phyloP scores from a whole-genome alignment of 2,888 invertebrate genomes.

The Sisyra terminalis region DNA sequence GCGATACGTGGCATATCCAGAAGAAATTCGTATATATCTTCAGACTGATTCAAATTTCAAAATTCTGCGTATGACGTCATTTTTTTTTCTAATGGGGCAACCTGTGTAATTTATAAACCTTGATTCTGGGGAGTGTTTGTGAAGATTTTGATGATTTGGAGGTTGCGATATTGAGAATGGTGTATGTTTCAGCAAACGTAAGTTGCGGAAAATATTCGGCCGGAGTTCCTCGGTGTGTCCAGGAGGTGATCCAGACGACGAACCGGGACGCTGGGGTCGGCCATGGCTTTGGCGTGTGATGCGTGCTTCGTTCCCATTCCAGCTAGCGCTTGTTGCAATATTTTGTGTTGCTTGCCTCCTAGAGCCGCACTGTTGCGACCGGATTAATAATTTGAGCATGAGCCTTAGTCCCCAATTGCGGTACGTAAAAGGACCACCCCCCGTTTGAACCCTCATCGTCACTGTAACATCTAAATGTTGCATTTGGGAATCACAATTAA shows the following conservation, averaged over 20 bases:
- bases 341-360: conserved; percentile 57
- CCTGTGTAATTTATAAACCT: too few species aligned
- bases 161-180: too few species aligned
- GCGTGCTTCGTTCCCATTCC: conserved; percentile 58
- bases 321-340: conserved; percentile 54
- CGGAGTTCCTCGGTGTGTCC: neutral
- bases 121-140: too few species aligned
- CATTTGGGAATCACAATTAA: too few species aligned
- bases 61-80: too few species aligned
- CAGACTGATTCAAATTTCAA: too few species aligned
- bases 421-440: conserved; percentile 70
- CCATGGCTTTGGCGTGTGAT: conserved; percentile 56
- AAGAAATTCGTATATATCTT: too few species aligned
- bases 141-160: too few species aligned
- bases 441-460: conserved; percentile 35
- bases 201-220: neutral
- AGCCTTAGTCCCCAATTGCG: conserved; percentile 65
- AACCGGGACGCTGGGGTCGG: conserved; percentile 34
- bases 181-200: neutral
- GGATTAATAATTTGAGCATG: conserved; percentile 56
- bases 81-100: too few species aligned
- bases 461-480: too few species aligned
- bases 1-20: too few species aligned
- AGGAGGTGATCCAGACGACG: conserved; percentile 35
- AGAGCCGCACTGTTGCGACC: conserved; percentile 65